These are phyloP conservation scores for Seriola aureovittata DNA, from an alignment of 2,113 vertebrate species.

Conservation along the genomic window DNA sequence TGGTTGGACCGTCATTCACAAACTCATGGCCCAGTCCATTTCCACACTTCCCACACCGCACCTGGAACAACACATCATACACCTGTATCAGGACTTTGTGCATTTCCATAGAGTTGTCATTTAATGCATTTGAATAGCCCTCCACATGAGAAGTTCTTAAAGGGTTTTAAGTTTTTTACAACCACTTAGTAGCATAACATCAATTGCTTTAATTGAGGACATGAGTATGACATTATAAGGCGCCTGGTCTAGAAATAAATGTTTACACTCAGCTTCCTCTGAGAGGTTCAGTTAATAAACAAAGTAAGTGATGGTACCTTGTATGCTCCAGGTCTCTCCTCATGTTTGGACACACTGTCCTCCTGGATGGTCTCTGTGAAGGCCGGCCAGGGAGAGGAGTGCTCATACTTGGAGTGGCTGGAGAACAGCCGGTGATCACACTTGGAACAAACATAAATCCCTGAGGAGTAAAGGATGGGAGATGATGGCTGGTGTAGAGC, in stretches of 20 bases:
- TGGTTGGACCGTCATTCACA: slow-evolving; percentile 90
- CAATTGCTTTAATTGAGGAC: not conserved
- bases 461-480: slow-evolving; percentile 70
- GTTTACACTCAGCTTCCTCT: not conserved
- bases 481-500: not conserved
- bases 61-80: slow-evolving; percentile 40
- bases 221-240: no score
- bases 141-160: not conserved
- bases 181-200: not conserved
- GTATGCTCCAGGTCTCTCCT: slow-evolving; percentile 84
- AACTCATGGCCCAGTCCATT: slow-evolving; percentile 96
- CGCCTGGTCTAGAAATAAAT: not conserved
- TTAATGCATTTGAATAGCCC: not conserved
- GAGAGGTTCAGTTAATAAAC: not conserved
- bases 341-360: slow-evolving; percentile 89
- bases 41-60: slow-evolving; percentile 85
- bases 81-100: not conserved
- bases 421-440: slow-evolving; percentile 93
- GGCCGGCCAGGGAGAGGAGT: slow-evolving; percentile 95
- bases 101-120: not conserved
- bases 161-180: not conserved
- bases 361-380: slow-evolving; percentile 90
- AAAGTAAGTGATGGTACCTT: slow-evolving; percentile 84
- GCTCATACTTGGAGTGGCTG: slow-evolving; percentile 90
- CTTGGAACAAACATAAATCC: slow-evolving; percentile 89